Percentiles rank a stretch among this genome's conserved stretches.
Evolutionary conservation across 2,113 vertebrate species (phyloP).

Genomic region (Hydropotes inermis): DNA sequence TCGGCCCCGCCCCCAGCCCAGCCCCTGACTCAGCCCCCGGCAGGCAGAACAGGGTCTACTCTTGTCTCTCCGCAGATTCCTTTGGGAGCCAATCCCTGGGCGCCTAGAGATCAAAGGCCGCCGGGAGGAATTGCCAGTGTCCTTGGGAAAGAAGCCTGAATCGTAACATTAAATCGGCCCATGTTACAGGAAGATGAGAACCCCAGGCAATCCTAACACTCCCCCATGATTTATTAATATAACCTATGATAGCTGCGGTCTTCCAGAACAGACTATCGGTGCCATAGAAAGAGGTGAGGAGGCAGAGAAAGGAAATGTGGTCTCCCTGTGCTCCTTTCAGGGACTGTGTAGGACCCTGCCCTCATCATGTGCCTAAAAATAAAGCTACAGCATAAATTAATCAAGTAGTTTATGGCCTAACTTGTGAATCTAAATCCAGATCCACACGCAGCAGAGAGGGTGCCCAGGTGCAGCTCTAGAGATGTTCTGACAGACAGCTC

Average conservation of each 20-base stretch:
- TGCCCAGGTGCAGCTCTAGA: background rate
- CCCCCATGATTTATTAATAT: background rate
- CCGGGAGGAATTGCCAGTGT: background rate
- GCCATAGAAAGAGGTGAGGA: background rate
- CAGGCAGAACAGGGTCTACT: accelerated
- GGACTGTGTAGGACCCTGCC: background rate
- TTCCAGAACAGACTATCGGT: background rate
- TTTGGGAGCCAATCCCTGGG: background rate
- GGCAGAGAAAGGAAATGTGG: background rate
- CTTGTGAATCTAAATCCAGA: background rate
- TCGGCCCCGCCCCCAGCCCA: background rate
- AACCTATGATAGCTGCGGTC: background rate
- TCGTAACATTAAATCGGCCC: too few species aligned
- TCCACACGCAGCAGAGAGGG: background rate
- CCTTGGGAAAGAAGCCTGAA: background rate
- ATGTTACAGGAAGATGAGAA: background rate
- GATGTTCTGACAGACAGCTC: background rate
- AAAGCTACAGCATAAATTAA: background rate
- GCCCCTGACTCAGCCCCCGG: background rate
- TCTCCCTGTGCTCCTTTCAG: background rate
- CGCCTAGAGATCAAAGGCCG: background rate
- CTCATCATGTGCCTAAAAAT: background rate
- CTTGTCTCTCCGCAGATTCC: background rate
- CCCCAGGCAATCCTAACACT: background rate
- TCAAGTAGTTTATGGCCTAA: background rate